Evolutionary conservation across 2,113 vertebrate genomes (phyloP).

Genomic region (Mastomys natalensis): DNA sequence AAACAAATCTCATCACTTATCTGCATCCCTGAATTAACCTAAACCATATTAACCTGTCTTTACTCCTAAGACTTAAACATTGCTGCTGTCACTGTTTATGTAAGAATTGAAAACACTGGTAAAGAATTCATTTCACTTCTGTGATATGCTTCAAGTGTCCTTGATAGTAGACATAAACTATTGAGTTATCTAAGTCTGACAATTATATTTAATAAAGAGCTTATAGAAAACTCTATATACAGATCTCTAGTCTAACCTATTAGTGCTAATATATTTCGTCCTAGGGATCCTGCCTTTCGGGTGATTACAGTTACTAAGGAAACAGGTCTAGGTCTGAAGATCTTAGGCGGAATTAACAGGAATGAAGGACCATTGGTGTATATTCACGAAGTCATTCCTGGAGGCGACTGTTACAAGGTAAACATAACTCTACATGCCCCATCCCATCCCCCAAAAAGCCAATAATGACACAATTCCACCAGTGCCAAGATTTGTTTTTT

Average conservation of each 20-base stretch:
- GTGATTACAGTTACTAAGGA: constrained; percentile 93
- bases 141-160: neutral
- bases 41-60: neutral
- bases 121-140: constrained; percentile 14
- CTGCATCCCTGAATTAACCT: neutral
- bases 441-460: too few relatives aligned
- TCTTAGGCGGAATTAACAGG: constrained; percentile 93
- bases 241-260: constrained; percentile 63
- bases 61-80: neutral
- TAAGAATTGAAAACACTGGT: constrained; percentile 18
- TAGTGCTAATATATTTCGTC: constrained; percentile 74
- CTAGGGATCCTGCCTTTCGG: constrained; percentile 91
- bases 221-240: neutral
- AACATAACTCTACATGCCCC: neutral
- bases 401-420: constrained; percentile 97
- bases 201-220: neutral
- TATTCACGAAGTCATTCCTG: constrained; percentile 93
- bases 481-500: neutral
- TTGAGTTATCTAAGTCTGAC: neutral
- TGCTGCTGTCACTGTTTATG: neutral
- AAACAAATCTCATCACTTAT: neutral
- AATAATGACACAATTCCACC: neutral
- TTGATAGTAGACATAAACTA: neutral
- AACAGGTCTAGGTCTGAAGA: constrained; percentile 92
- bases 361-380: constrained; percentile 95